Conservation (phyloP, 2,797 vertebrate species). For the Rhinatrema bivittatum region DNA sequence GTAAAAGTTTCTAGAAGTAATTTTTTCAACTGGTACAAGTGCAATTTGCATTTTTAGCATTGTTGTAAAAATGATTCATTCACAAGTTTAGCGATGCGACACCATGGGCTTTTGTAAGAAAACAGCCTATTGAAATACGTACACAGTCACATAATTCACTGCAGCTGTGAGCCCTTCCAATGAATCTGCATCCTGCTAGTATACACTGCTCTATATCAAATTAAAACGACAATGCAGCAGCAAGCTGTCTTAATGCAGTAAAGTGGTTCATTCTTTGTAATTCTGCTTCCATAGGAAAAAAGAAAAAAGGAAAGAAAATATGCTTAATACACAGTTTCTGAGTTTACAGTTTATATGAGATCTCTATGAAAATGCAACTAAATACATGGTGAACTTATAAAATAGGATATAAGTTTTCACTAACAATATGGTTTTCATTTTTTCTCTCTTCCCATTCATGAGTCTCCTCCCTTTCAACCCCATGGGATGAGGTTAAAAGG, state of each 20-base stretch:
- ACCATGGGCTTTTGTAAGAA: no score
- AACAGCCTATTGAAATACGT: slow-evolving; percentile 3
- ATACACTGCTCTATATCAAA: neutral
- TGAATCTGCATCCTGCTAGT: neutral
- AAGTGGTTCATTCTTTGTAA: neutral
- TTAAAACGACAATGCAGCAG: slow-evolving; percentile 2
- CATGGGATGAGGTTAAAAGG: no score
- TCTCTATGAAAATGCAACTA: neutral
- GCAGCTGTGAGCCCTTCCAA: neutral
- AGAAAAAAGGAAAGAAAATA: slow-evolving; percentile 1
- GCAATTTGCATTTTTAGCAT: no score
- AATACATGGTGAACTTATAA: no score
- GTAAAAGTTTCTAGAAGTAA: neutral
- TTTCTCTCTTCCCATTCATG: no score
- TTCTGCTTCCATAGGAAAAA: slow-evolving; percentile 10
- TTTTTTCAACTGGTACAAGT: neutral
- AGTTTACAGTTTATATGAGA: neutral
- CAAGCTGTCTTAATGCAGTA: slow-evolving; percentile 2
- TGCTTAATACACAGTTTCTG: neutral
- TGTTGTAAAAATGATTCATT: neutral
- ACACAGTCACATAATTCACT: neutral
- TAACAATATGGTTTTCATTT: no score
- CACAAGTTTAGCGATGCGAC: neutral
- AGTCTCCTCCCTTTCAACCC: no score
- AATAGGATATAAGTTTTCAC: no score